Percentiles rank a stretch among this genome's conserved stretches.
Evolutionary conservation across 2,113 vertebrate species (phyloP).

Genomic region (Eptatretus burgeri): DNA sequence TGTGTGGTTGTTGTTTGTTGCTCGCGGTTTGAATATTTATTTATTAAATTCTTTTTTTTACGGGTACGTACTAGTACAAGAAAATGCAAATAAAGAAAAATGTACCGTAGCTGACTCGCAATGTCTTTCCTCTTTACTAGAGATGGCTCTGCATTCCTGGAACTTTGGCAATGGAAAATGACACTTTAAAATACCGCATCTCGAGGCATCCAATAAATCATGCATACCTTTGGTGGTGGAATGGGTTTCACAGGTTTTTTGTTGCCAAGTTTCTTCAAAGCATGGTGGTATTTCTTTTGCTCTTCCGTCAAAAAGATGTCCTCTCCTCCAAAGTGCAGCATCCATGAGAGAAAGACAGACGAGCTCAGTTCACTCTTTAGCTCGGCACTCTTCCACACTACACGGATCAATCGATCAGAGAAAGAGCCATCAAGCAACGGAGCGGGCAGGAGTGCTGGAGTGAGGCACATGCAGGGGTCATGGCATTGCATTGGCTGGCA

Average conservation of each 20-base stretch:
- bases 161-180: too few species aligned
- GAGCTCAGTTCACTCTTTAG: not conserved
- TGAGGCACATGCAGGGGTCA: not conserved
- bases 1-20: too few species aligned
- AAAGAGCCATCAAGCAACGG: not conserved
- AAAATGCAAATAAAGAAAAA: not conserved
- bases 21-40: too few species aligned
- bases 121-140: not conserved
- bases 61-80: too few species aligned
- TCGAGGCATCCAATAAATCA: not conserved
- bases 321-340: slow-evolving; percentile 5
- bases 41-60: too few species aligned
- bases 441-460: not conserved
- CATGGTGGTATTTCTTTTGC: slow-evolving; percentile 5
- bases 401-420: too few species aligned
- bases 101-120: not conserved
- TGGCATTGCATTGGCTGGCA: not conserved
- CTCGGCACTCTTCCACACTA: not conserved
- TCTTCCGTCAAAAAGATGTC: slow-evolving; percentile 1
- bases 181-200: not conserved
- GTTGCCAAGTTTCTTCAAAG: slow-evolving; percentile 1
- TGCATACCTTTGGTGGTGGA: slow-evolving; percentile 5
- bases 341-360: not conserved
- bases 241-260: not conserved
- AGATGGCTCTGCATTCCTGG: too few species aligned